Base-by-base conservation (phyloP, 92 coral and sea anemone species). In the Porites divaricata region DNA sequence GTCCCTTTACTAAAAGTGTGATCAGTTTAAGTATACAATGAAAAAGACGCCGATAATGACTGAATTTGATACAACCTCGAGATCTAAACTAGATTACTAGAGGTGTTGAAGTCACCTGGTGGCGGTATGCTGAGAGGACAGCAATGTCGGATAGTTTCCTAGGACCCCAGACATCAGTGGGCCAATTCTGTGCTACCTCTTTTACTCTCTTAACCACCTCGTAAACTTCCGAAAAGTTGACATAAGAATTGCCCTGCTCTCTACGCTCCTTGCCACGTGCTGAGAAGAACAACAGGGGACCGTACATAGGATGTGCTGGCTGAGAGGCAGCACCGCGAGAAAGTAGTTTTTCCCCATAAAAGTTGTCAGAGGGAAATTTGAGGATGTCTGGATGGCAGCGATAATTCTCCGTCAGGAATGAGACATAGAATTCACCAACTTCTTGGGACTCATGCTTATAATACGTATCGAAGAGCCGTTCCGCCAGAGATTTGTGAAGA, bases 321-420 rank as follows among this genome's bases (percentile, higher is more conserved):
- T 83, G 88, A 1, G 72, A 20, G n/a, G 6, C 28, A 49, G 22
- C 74, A 23, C 87, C 75, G 10, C 87, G 9, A 14, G 89, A 28
- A 14, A 85, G 67, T 4, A 88, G 84, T 68, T 79, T 63, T 9
- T 74, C 84, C 8, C 89, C 94, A 13, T 91, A 91, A 63, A 91
- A 91, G 58, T 63, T 72, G 74, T 91, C 89, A 9, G 94, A 91
- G 17, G 94, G 80, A 41, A 91, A 88, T 35, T 82, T 73, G 12
- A 91, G 81, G 48, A 91, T 79, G 21, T 84, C 82, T 24, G 76
- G 67, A 51, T 88, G 89, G 21, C 76, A 88, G 3, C 94, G 83
- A 58, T 91, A 91, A 86, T 91, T 91, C 72, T 88, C 87, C 16
- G 87, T 84, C 14, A 91, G 72, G 6, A 83, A 76, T 2, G 84